Evolutionary conservation across 1,140 invertebrate species (phyloP), one percentile per base, ranked within the genome.

Genomic region (Drosophila jambulina): DNA sequence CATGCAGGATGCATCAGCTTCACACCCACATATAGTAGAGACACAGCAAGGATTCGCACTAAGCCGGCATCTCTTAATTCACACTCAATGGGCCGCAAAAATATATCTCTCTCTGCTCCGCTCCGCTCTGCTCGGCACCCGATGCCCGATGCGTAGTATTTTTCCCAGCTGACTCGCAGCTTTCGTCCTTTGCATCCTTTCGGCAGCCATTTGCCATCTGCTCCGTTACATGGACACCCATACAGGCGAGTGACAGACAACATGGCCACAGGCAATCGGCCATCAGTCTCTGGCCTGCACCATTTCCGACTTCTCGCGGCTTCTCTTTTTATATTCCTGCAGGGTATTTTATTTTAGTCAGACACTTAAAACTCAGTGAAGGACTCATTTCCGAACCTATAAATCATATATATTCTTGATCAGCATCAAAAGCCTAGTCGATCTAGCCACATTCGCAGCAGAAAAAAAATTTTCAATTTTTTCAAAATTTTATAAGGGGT

Each of bases 1-100:
- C 38, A 54, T 45, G 29, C 46, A 54, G 54, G 34, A 40, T 57
- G 54, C 54, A 40, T 40, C 48, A 54, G 34, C 17, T 54, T 54
- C 53, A 38, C 38, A 72, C 42, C 43, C 27, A 42, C 49, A 60
- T 34, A 32, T 32, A 71, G 27, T 13, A 34, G 12, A 13, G 48
- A 51, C n/a, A 36, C 36, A 70, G 56, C 42, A 67, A n/a, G 48
- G 46, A 60, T 61, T 76, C 59, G 48, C 70, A 81, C 46, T 76
- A 79, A 79, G 75, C 83, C 82, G 63, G 75, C 78, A 76, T 72
- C 51, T 87, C 67, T 82, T 86, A 88, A 87, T 80, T 83, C 72
- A 80, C 61, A 87, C 85, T 77, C 77, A 74, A 60, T 68, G 79
- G 64, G 64, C 62, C 75, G 51, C 68, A 68, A 68, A 78, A 69